These are phyloP conservation scores for Hyaena hyaena DNA, from an alignment of 2,113 vertebrate genomes.

Conservation along the genomic window DNA sequence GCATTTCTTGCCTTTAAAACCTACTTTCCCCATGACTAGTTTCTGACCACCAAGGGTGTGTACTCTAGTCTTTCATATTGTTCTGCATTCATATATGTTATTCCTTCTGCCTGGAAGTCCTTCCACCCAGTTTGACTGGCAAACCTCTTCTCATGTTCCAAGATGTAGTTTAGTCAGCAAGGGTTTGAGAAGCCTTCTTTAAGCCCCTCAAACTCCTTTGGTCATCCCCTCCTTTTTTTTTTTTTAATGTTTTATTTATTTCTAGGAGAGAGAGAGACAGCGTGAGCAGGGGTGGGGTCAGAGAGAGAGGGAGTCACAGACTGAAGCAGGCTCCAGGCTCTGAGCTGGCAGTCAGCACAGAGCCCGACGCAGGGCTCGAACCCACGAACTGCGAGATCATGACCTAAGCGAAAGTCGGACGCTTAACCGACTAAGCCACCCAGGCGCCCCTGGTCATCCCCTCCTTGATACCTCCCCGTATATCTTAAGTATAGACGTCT, in stretches of 20 bases:
- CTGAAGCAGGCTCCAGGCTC: no score
- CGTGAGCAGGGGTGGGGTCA: no score
- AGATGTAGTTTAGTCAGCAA: background rate
- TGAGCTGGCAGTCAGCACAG: no score
- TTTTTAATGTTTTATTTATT: no score
- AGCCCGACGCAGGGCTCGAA: no score
- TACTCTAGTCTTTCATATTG: background rate
- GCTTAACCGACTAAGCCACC: no score
- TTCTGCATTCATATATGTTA: background rate
- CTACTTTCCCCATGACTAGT: background rate
- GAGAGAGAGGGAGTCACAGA: no score
- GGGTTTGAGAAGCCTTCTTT: background rate
- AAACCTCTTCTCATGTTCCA: background rate
- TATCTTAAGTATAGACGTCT: background rate
- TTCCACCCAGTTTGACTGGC: background rate
- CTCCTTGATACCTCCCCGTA: background rate
- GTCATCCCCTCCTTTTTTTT: background rate
- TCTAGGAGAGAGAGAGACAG: no score
- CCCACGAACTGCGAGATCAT: no score
- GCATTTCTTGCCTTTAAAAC: slow-evolving; percentile 10
- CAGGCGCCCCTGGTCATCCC: background rate
- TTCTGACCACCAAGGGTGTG: background rate
- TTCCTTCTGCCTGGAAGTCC: background rate
- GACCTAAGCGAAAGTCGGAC: no score
- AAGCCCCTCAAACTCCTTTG: background rate